Evolutionary conservation across 2,888 invertebrate species (phyloP).

Genomic region (Rapana venosa): DNA sequence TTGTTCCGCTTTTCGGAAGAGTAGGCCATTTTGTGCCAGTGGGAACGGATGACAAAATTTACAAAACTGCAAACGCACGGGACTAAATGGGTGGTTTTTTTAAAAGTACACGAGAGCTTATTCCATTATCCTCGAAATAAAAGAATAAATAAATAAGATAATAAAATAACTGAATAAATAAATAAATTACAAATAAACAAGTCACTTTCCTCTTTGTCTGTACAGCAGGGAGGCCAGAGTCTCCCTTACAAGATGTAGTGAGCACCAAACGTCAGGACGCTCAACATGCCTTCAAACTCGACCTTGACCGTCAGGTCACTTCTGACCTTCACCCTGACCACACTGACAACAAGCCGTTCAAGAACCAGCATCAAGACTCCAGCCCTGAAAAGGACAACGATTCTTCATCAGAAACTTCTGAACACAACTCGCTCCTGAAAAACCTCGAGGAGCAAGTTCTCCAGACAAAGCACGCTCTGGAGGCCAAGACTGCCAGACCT

Average conservation of each 20-base stretch:
- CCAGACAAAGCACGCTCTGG: not conserved
- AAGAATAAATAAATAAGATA: too few species aligned
- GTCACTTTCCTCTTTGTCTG: not conserved
- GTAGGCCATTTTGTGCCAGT: too few species aligned
- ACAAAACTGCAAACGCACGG: too few species aligned
- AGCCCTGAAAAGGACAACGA: not conserved
- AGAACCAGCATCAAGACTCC: not conserved
- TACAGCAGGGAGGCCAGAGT: not conserved
- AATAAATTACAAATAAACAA: too few species aligned
- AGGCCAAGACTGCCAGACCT: not conserved
- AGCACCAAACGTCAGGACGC: not conserved
- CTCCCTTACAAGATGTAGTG: not conserved
- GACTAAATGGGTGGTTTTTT: too few species aligned
- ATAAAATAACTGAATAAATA: too few species aligned
- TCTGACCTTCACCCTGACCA: not conserved
- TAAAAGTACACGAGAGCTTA: too few species aligned
- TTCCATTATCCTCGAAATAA: too few species aligned
- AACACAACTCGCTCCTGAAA: not conserved
- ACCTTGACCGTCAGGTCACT: not conserved
- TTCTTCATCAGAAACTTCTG: not conserved
- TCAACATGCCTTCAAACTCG: not conserved
- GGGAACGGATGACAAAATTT: too few species aligned
- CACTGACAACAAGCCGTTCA: not conserved
- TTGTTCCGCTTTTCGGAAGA: too few species aligned
- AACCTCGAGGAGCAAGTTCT: slow-evolving; percentile 29